Base-by-base conservation (phyloP, 2,888 invertebrate species). In the Lydus trimaculatus region DNA sequence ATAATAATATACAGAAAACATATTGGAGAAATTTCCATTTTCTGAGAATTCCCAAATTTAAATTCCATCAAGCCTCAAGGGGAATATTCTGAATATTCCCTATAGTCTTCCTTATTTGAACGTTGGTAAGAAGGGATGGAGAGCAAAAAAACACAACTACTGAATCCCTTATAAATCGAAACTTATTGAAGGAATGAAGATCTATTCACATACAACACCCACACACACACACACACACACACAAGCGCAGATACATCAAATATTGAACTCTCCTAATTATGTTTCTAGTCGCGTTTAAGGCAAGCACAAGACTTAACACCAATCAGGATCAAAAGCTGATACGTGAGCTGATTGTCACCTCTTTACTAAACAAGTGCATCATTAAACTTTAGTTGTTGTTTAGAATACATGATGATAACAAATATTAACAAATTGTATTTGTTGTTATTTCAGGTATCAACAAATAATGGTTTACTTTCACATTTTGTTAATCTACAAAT, bases 401-500 rank as follows among this genome's bases (percentile, higher is more conserved):
- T 33, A 31, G 43, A 23, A 28, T 59, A 17, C 25, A 17, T 31
- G 33, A 31, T 31, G 13, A 59, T 3, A 59, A n/a, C n/a, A n/a
- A n/a, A 59, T 17, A 59, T 17, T 3, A 31, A 25, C 31, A 59
- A 58, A 58, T 17, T 36, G 36, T 36, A 15, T 20, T 58, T 23
- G 13, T 43, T 25, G 36, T 61, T 67, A 52, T 88, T 88, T 52
- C 89, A 95, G 96, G 92, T 96, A 79, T 93, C 95, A 75, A 94
- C 93, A 78, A 92, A 91, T 76, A 90, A 91, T 67, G 95, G 95
- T 77, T 90, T 94, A 83, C 89, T 95, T 84, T 94, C 95, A 74
- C 94, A 95, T 85, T 94, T 94, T 85, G 95, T 95, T 81, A 94
- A 94, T 87, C 89, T 96, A 81, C 92, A 93, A 87, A 93, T 96